Percentiles rank a stretch among this genome's conserved stretches.
These are phyloP conservation scores for Neoascia interrupta DNA, from an alignment of 2,888 invertebrate species.

Conservation along the genomic window DNA sequence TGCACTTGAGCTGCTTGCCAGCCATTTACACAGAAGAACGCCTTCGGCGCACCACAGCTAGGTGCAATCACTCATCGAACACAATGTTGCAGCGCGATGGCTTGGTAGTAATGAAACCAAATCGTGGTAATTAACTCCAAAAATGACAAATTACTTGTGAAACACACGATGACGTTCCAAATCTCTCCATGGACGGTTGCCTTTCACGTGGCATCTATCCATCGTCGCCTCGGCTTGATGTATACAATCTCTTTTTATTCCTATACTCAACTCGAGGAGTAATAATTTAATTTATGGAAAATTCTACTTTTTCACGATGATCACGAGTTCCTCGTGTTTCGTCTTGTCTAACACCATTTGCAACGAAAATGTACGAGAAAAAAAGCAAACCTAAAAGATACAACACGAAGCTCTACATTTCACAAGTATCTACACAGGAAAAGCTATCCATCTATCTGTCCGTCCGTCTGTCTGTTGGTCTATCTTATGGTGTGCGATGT, in stretches of 20 bases:
- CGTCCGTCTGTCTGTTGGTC: constrained; percentile 3
- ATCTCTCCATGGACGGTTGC: constrained; percentile 34
- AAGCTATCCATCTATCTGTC: constrained; percentile 46
- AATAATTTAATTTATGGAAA: constrained; percentile 59
- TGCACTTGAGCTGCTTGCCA: not conserved
- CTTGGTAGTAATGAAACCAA: constrained; percentile 9
- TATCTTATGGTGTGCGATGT: too few species aligned
- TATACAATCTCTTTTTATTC: constrained; percentile 48
- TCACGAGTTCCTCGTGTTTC: constrained; percentile 40
- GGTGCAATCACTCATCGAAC: constrained; percentile 19
- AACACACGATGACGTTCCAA: constrained; percentile 30
- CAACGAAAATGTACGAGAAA: constrained; percentile 3
- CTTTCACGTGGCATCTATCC: constrained; percentile 34
- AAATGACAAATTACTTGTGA: constrained; percentile 59
- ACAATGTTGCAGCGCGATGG: not conserved
- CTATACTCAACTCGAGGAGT: constrained; percentile 1
- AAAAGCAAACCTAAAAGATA: constrained; percentile 10
- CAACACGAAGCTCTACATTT: constrained; percentile 52
- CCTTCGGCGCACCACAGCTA: constrained; percentile 18
- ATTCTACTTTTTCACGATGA: constrained; percentile 51
- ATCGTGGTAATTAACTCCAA: constrained; percentile 43
- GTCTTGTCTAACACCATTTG: constrained; percentile 44
- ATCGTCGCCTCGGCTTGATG: not conserved
- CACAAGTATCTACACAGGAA: constrained; percentile 54
- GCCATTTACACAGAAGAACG: not conserved